Conservation (phyloP, 2,797 vertebrate genomes). For the Typhlichthys eigenmanni region DNA sequence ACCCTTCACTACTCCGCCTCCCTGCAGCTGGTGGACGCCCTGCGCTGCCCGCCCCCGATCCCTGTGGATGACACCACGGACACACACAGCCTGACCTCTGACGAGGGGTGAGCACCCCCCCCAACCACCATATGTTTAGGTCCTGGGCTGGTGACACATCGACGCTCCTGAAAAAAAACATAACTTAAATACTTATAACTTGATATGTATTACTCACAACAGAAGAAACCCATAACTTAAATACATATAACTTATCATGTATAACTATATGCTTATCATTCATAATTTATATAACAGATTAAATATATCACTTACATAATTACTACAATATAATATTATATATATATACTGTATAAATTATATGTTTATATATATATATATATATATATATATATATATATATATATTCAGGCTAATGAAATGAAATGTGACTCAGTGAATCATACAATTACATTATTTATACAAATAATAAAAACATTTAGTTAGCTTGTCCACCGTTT, state of each 20-base stretch:
- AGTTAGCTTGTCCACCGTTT: no score
- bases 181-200: not conserved
- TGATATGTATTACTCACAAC: no score
- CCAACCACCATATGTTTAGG: not conserved
- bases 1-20: constrained; percentile 74
- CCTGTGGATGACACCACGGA: constrained; percentile 56
- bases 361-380: not conserved
- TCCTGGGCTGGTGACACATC: no score
- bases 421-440: not conserved
- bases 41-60: constrained; percentile 67
- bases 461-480: not conserved
- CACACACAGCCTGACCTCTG: constrained; percentile 63
- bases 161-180: no score
- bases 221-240: not conserved
- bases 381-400: constrained; percentile 1
- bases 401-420: not conserved
- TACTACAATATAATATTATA: no score
- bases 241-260: not conserved
- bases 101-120: constrained; percentile 72
- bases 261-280: no score
- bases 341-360: no score
- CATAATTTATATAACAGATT: not conserved
- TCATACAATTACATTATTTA: not conserved
- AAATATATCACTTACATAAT: not conserved
- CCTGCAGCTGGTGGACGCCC: constrained; percentile 70